Evolutionary conservation across 2,113 vertebrate species (phyloP).

Genomic region (Nibea albiflora): DNA sequence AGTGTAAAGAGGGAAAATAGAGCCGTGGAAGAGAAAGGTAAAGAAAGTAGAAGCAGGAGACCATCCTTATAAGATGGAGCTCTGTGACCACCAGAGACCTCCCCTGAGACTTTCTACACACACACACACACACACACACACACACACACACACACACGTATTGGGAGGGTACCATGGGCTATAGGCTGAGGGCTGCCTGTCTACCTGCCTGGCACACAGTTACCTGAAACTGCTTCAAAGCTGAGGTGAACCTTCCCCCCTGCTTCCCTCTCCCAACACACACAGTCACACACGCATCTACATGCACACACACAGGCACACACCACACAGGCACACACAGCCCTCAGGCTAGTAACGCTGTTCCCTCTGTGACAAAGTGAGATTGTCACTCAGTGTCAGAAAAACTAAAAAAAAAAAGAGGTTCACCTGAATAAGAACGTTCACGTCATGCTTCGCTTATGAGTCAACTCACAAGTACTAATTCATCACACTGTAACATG

Average conservation of each 20-base stretch:
- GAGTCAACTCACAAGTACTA: background rate
- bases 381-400: conserved; percentile 47
- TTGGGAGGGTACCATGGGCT: conserved; percentile 36
- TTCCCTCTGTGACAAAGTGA: conserved; percentile 43
- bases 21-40: conserved; percentile 9
- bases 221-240: conserved; percentile 77
- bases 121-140: conserved; percentile 30
- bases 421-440: background rate
- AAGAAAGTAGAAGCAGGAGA: conserved; percentile 20
- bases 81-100: conserved; percentile 40
- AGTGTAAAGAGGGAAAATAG: background rate
- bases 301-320: conserved; percentile 8
- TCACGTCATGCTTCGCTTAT: background rate
- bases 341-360: conserved; percentile 40
- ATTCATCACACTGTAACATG: background rate
- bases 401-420: background rate
- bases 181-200: conserved; percentile 59
- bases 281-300: conserved; percentile 2
- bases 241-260: conserved; percentile 15
- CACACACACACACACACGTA: conserved; percentile 14
- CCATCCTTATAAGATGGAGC: conserved; percentile 45
- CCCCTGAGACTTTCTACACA: conserved; percentile 37
- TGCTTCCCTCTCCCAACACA: background rate
- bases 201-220: conserved; percentile 70
- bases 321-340: background rate